phyloP scores from a whole-genome alignment of 2,888 invertebrate species.

The Pachycephus smyrnensis region DNA sequence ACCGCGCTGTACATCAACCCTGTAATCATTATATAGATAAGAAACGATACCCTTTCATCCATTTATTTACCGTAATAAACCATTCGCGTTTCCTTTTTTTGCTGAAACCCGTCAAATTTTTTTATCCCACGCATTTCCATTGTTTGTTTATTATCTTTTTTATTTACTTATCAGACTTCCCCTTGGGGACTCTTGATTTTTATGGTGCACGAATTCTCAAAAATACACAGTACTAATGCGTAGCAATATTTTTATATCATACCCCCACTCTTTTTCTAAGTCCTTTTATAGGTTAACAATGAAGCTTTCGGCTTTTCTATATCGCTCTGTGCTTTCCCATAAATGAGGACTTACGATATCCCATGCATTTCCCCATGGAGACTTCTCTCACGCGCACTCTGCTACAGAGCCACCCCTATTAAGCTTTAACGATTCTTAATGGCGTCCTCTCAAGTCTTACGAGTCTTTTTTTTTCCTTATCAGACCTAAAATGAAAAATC shows the following conservation, averaged over 20 bases:
- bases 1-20: neutral
- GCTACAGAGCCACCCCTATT: neutral
- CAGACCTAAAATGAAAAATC: neutral
- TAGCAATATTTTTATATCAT: neutral
- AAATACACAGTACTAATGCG: too few relatives aligned
- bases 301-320: neutral
- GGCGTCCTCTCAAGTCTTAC: neutral
- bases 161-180: too few relatives aligned
- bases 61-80: too few relatives aligned
- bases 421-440: neutral
- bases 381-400: neutral
- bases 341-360: neutral
- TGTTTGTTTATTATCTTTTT: too few relatives aligned
- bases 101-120: too few relatives aligned
- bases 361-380: neutral
- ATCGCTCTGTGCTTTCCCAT: neutral
- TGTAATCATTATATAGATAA: neutral
- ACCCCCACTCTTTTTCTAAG: neutral
- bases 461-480: neutral
- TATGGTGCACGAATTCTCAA: too few relatives aligned
- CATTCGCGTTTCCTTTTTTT: too few relatives aligned
- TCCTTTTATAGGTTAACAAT: neutral
- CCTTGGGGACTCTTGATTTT: too few relatives aligned
- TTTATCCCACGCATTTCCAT: too few relatives aligned
- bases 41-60: too few relatives aligned